Evolutionary conservation across 2,888 invertebrate species (phyloP), one percentile per base, ranked within the genome.

Genomic region (Bedellia somnulentella): DNA sequence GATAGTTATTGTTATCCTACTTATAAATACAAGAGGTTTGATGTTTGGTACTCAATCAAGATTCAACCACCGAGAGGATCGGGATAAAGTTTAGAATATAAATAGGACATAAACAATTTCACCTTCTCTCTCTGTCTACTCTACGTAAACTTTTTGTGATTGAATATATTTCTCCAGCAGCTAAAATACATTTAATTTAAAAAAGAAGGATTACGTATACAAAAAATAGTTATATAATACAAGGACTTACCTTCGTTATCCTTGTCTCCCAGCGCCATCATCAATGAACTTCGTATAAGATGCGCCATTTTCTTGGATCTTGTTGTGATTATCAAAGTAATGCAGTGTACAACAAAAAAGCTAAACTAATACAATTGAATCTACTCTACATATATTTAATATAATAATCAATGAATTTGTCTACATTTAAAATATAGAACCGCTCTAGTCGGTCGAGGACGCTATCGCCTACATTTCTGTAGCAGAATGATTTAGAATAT

Each of bases 231-330:
- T 12, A 3, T 5, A 26, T 14, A 26, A 3, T 9, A 9, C 8
- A 15, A 2, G 10, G 15, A 31, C 52, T 50, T 37, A 54, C 53
- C 68, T 43, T 68, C 66, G 35, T 55, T 57, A 34, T 71, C 66
- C 42, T 71, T 71, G 14, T 25, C 30, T 12, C 25, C 50, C 57
- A 35, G 56, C 40, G 27, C 66, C 68, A 71, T 50, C 44, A 68
- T 47, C 50, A 58, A 58, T 30, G 64, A 67, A 43, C 70, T 60
- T 36, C 73, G 60, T 42, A 73, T 43, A 27, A 75, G 57, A 42
- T 66, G 71, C 32, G 64, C 73, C 73, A 75, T 75, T 42, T 45
- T n/a, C n/a, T n/a, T n/a, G n/a, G n/a, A n/a, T n/a, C n/a, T n/a
- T n/a, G n/a, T n/a, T n/a, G n/a, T n/a, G n/a, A n/a, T n/a, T n/a